phyloP scores from a whole-genome alignment of 2,888 invertebrate genomes.

The Drosophila flavopinicola region DNA sequence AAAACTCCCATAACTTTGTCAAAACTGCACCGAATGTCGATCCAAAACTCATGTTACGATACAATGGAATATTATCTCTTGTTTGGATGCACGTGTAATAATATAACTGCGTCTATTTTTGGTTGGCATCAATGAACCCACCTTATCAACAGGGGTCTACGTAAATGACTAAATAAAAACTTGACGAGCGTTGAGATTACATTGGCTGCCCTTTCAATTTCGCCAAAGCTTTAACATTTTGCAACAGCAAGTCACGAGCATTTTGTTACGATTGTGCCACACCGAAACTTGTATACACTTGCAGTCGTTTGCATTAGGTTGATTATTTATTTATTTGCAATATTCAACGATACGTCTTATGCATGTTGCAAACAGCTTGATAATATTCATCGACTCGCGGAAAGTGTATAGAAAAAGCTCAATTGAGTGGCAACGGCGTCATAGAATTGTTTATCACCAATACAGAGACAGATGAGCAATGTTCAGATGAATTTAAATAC shows the following conservation, averaged over 20 bases:
- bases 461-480: constrained; percentile 30
- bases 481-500: constrained; percentile 65
- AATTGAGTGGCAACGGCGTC: constrained; percentile 25
- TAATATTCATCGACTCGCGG: neutral
- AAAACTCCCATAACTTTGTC: neutral
- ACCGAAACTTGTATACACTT: neutral
- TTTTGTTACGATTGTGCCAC: neutral
- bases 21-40: too few species aligned
- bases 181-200: constrained; percentile 21
- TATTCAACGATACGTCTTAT: too few species aligned
- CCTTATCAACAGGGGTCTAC: constrained; percentile 29
- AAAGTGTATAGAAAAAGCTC: constrained; percentile 31
- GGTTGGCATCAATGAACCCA: constrained; percentile 43
- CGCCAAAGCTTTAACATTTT: constrained; percentile 35
- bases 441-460: constrained; percentile 67
- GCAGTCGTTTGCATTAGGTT: neutral
- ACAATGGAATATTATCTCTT: neutral
- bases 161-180: constrained; percentile 17
- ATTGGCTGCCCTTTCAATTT: constrained; percentile 25
- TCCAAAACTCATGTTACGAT: too few species aligned
- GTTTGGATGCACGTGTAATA: constrained; percentile 2
- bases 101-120: neutral
- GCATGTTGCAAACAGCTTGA: neutral
- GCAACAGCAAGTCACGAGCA: constrained; percentile 11
- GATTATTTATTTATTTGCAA: too few species aligned